Base-by-base conservation (phyloP, 2,888 invertebrate species). In the Willowsia nigromaculata region DNA sequence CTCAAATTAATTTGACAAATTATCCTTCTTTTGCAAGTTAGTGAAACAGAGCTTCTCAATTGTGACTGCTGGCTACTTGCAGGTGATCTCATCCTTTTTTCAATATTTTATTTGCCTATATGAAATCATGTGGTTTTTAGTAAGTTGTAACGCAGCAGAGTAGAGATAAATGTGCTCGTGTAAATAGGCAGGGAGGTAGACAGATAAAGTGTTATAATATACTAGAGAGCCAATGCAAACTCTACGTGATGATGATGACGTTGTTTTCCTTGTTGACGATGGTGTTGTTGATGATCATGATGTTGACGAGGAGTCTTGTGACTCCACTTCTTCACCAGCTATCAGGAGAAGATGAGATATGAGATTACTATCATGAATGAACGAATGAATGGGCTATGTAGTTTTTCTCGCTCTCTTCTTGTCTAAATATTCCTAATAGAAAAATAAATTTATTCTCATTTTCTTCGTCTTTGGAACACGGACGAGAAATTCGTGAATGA, bases 71-170 rank as follows among this genome's bases (percentile, higher is more conserved):
- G 37, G 53, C 53, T 33, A 80, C 68, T 11, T 18, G 76, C 59
- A 76, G 85, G 85, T 85, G 85, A 85, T 85, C 85, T 85, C 85
- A 85, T 85, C 62, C 40, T 71, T 43, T 53, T 68, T 65, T 50
- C 37, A 33, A 33, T 53, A 43, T 80, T 37, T 43, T 43, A 65
- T 59, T 82, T 68, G 37, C 74, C 53, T 71, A 59, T 6, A 25
- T 62, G 62, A 80, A 62, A 85, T 85, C 85, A 85, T 85, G 85
- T 84, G 85, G 25, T 59, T 30, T 85, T 53, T 33, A n/a, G 15
- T 71, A 37, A 5, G 9, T n/a, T n/a, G n/a, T 40, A 71, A 40
- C 50, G 30, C 2, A 30, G 50, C 50, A 25, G 27, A 76, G 18
- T n/a, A 30, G 33, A 7, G 18, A 43, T 22, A 30, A 62, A 25